Evolutionary conservation across 1,140 invertebrate genomes (phyloP), one percentile per base, ranked within the genome.

Genomic region (Drosophila bocqueti): DNA sequence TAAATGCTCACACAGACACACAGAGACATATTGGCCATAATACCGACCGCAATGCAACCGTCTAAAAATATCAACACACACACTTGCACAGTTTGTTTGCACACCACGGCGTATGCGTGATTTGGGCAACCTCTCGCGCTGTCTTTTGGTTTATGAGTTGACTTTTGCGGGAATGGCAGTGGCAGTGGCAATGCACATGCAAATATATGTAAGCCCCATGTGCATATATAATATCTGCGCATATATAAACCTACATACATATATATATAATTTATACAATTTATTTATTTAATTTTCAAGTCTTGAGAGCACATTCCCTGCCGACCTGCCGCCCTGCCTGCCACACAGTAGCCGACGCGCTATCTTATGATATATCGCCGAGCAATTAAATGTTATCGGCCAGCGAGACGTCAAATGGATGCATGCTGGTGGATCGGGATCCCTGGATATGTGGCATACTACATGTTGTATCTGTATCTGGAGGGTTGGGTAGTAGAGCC

Each of bases 341-440:
- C 16, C 6, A 52, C n/a, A 34, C 29, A 52, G 49, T 52, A 24
- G 61, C 16, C 26, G 24, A 16, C 47, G 65, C 60, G 81, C 81
- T 87, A 89, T 89, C 85, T 89, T 75, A 43, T 90, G 85, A 90
- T 89, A 84, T 89, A 89, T 89, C 85, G 84, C 85, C 54, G 66
- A 54, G 85, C 84, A 89, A 89, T 89, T 89, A 89, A 89, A 89
- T 84, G 63, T 81, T 89, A 89, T 89, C 84, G 84, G 77, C 31
- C 68, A 75, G 68, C 62, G 82, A 82, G 79, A 86, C 68, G 65
- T 81, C 79, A 81, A 68, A 42, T 62, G 26, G n/a, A 47, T 36
- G 46, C 10, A 63, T 38, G 18, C 34, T 31, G 10, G 2, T 31
- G 49, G 49, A 49, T 29, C 47, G 29, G 50, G 18, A 52, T 45